Evolutionary conservation across 2,797 vertebrate species (phyloP), one percentile per base, ranked within the genome.

Genomic region (Erpetoichthys calabaricus): DNA sequence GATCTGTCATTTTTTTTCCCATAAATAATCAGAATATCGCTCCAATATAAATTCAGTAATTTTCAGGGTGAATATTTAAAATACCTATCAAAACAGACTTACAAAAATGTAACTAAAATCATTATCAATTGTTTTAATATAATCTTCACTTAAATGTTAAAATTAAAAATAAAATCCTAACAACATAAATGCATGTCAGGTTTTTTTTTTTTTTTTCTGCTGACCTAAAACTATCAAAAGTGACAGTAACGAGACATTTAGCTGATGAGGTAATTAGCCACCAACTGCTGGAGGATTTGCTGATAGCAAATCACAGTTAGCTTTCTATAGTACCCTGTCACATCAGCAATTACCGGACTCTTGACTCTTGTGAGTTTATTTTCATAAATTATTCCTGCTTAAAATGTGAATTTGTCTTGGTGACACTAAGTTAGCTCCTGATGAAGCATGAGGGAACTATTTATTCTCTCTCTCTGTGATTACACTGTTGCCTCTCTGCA

Each of bases 261-360:
- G 64, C 63, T 67, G 67, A 80, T 70, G 63, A 63, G 59, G 65
- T 74, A 68, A 71, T 80, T 80, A 68, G 58, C 53, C 68, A 65
- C 57, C 63, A 64, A 57, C 2, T 51, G 57, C 58, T 58, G 44
- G 60, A 63, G 65, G 59, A 64, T 65, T 63, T 44, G 55, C 59
- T 45, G 59, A 63, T 56, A 61, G n/a, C 53, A 67, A 4, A 1
- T 57, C 47, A 54, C 1, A 56, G 62, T 57, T 57, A 59, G 3
- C 52, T 52, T 55, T 47, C 60, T 71, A 54, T 60, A 64, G 66
- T 61, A 62, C 49, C 62, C 61, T 59, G 65, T 65, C 59, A 65
- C 8, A 59, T 64, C 50, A 63, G 47, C 59, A 47, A 67, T 51
- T 62, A 66, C 49, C 59, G 58, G 64, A 49, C 56, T 67, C 45